A percentile compares a stretch with the other conserved stretches of the same genome.
Conservation (phyloP, 2,888 invertebrate species). For the Drosophila helvetica region DNA sequence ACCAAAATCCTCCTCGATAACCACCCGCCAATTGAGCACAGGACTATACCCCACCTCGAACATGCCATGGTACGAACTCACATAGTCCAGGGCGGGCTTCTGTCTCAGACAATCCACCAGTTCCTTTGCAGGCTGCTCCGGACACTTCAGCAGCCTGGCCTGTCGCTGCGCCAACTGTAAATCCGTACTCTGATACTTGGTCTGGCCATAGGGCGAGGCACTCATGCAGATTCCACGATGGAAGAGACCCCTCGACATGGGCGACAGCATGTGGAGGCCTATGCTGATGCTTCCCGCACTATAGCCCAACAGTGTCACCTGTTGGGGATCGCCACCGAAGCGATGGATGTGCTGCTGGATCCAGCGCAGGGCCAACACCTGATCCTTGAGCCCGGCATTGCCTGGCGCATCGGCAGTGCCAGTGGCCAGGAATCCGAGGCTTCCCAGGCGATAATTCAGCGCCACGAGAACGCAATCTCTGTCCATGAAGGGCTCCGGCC, state of each 20-base stretch:
- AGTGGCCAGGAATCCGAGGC: conserved; percentile 86
- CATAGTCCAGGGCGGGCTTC: conserved; percentile 76
- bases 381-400: conserved; percentile 89
- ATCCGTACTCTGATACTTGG: conserved; percentile 85
- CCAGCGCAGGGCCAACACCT: conserved; percentile 88
- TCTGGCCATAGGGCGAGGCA: conserved; percentile 85
- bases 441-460: conserved; percentile 86
- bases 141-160: conserved; percentile 86
- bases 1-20: conserved; percentile 87
- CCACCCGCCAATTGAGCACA: conserved; percentile 85
- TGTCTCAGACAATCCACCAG: conserved; percentile 86
- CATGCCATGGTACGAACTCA: conserved; percentile 69
- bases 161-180: conserved; percentile 86
- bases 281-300: conserved; percentile 85
- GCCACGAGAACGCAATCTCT: conserved; percentile 87
- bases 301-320: conserved; percentile 87
- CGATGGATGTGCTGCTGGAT: conserved; percentile 86
- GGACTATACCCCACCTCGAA: conserved; percentile 81
- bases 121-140: conserved; percentile 84
- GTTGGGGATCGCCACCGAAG: conserved; percentile 88
- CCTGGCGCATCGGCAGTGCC: conserved; percentile 88
- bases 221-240: conserved; percentile 89
- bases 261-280: conserved; percentile 86
- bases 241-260: conserved; percentile 88
- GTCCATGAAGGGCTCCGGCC: conserved; percentile 87